A percentile compares a stretch with the other conserved stretches of the same genome.
Evolutionary conservation across 2,113 vertebrate species (phyloP).

Genomic region (Rutilus rutilus): DNA sequence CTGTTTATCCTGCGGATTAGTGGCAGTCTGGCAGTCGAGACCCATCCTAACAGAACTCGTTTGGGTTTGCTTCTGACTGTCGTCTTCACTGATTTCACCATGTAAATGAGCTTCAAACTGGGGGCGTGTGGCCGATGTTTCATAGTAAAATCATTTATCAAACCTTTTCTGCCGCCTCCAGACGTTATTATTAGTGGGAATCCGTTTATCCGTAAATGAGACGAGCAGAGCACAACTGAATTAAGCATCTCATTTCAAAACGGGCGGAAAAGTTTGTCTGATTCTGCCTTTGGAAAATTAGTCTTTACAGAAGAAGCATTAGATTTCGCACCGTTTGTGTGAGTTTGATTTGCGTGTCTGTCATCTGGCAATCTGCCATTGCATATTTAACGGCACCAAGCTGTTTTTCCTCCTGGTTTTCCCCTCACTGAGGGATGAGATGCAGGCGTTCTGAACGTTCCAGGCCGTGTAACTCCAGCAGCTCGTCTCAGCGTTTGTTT

Average conservation of each 20-base stretch:
- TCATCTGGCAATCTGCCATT: constrained; percentile 3
- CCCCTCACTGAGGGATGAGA: not conserved
- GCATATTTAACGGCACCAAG: constrained; percentile 10
- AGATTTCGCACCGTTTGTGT: not conserved
- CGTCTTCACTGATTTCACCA: not conserved
- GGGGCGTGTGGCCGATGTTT: not conserved
- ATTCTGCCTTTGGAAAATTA: not conserved
- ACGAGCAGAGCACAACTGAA: not conserved
- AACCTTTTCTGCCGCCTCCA: not conserved
- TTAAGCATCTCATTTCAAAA: not conserved
- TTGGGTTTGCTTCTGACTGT: not conserved
- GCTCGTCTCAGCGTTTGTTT: constrained; percentile 48
- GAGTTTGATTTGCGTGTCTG: not conserved
- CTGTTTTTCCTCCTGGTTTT: constrained; percentile 16
- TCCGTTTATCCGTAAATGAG: not conserved
- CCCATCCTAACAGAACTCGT: not conserved
- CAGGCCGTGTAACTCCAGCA: constrained; percentile 39
- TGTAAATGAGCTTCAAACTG: not conserved
- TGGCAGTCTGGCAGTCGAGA: constrained; percentile 29
- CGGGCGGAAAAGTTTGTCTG: not conserved
- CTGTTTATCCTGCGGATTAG: constrained; percentile 61
- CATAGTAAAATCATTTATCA: not conserved
- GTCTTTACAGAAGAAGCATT: not conserved
- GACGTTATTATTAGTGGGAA: not conserved
- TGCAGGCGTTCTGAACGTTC: not conserved